Percentiles rank a stretch among this genome's conserved stretches.
Evolutionary conservation across 2,888 invertebrate species (phyloP).

Genomic region (Druceiella hillmani): DNA sequence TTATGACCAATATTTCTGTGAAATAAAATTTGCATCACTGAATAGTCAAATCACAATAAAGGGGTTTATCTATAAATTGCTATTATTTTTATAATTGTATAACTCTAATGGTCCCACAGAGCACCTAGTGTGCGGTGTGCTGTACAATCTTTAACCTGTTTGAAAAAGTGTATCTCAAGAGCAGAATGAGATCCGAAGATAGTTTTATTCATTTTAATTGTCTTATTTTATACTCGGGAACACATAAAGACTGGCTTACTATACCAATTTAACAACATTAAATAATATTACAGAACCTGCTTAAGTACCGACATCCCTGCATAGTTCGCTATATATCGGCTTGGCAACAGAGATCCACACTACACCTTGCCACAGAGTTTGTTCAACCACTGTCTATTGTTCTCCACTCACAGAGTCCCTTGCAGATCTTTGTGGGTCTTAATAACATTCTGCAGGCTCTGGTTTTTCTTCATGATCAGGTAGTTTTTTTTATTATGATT

Average conservation of each 20-base stretch:
- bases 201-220: no score
- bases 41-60: no score
- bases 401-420: constrained; percentile 59
- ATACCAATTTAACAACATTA: not conserved
- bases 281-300: constrained; percentile 63
- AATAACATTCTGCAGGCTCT: constrained; percentile 76
- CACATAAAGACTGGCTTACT: not conserved
- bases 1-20: no score
- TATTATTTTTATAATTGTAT: no score
- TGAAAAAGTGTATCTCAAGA: no score
- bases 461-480: constrained; percentile 77
- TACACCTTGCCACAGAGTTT: constrained; percentile 76
- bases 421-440: constrained; percentile 81
- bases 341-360: constrained; percentile 70
- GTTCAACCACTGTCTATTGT: constrained; percentile 69
- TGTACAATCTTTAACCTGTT: no score
- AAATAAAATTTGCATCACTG: no score
- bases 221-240: not conserved
- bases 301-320: constrained; percentile 81
- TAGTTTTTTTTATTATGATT: constrained; percentile 29
- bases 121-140: no score
- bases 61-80: no score
- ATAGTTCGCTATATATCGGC: constrained; percentile 78
- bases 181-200: no score
- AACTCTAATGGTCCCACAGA: no score